Evolutionary conservation across 2,113 vertebrate genomes (phyloP).

Genomic region (cattle (Bos taurus)): DNA sequence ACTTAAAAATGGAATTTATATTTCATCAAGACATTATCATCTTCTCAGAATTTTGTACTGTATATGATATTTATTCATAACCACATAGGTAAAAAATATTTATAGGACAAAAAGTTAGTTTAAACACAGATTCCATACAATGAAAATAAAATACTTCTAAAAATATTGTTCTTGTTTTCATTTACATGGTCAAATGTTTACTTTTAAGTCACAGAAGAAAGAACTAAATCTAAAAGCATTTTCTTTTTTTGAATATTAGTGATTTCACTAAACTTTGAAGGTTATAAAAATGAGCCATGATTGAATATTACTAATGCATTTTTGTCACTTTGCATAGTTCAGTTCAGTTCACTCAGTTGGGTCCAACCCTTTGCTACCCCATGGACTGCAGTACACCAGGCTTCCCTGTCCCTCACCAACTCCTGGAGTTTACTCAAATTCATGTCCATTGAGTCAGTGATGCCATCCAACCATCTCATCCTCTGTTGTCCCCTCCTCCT

Average conservation of each 20-base stretch:
- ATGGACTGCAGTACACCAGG: not conserved
- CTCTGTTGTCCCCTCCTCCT: not conserved
- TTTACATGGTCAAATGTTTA: not conserved
- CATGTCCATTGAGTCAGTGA: not conserved
- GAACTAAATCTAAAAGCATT: not conserved
- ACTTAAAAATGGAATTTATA: not conserved
- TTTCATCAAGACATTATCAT: not conserved
- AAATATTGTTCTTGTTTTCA: not conserved
- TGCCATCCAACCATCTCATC: not conserved
- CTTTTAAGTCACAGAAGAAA: slow-evolving; percentile 8
- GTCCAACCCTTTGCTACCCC: not conserved
- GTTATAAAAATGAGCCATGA: not conserved
- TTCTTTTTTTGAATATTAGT: not conserved
- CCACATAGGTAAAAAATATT: not conserved
- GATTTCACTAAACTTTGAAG: not conserved
- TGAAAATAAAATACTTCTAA: not conserved
- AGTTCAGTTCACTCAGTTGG: not conserved
- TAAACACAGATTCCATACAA: not conserved
- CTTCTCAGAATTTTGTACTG: not conserved
- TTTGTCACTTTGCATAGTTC: not conserved
- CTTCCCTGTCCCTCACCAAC: not conserved
- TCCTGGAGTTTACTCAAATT: not conserved
- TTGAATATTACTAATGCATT: not conserved
- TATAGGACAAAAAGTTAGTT: not conserved
- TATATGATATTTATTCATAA: slow-evolving; percentile 8